Evolutionary conservation across 2,888 invertebrate genomes (phyloP).

Genomic region (Serrognathus titanus): DNA sequence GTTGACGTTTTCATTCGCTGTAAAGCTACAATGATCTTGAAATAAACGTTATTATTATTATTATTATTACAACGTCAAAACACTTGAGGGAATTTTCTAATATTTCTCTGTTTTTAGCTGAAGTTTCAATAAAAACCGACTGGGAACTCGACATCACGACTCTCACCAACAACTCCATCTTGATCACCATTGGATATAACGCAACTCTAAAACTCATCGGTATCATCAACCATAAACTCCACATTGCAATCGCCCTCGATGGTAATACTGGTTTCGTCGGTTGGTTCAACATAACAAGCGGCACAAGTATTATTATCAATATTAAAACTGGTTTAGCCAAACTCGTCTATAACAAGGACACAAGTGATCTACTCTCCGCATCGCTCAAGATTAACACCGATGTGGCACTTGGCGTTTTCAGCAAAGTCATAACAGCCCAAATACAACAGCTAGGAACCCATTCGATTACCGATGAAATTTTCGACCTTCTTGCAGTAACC

Average conservation of each 20-base stretch:
- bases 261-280: background rate
- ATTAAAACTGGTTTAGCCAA: background rate
- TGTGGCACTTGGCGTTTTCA: background rate
- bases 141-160: background rate
- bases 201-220: background rate
- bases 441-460: background rate
- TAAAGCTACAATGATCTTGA: no score
- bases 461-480: background rate
- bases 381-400: background rate
- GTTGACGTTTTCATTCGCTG: no score
- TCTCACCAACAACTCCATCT: background rate
- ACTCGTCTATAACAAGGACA: background rate
- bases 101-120: background rate
- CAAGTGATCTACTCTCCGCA: background rate
- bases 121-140: background rate
- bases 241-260: background rate
- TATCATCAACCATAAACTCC: background rate
- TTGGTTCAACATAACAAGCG: background rate
- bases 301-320: background rate
- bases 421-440: background rate
- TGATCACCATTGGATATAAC: background rate
- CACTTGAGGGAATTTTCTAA: no score
- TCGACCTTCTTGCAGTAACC: background rate
- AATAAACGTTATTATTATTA: no score
- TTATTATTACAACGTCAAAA: no score